These are phyloP conservation scores for Drosophila chauvacae DNA, from an alignment of 1,140 invertebrate genomes.

Conservation along the genomic window DNA sequence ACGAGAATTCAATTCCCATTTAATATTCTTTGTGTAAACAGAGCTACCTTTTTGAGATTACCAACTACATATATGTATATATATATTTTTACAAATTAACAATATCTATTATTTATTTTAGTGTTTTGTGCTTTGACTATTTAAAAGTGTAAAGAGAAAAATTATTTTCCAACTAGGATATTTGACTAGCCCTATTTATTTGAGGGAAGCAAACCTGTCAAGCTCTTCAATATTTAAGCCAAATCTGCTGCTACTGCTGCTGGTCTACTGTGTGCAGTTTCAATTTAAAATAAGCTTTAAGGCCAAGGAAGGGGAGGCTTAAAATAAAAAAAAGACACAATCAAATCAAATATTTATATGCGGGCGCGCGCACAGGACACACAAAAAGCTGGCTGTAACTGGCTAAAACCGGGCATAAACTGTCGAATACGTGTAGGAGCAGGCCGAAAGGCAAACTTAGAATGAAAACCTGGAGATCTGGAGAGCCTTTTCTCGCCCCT, in stretches of 20 bases:
- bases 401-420: slow-evolving; percentile 36
- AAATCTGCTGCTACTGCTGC: background rate
- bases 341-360: slow-evolving; percentile 81
- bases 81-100: slow-evolving; percentile 8
- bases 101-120: slow-evolving; percentile 13
- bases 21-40: slow-evolving; percentile 13
- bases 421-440: slow-evolving; percentile 25
- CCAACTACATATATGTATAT: too few species aligned
- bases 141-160: background rate
- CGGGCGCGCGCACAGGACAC: slow-evolving; percentile 53
- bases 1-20: slow-evolving; percentile 10
- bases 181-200: slow-evolving; percentile 15
- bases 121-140: background rate
- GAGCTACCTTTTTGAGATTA: slow-evolving; percentile 5
- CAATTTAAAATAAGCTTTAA: slow-evolving; percentile 47
- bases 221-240: slow-evolving; percentile 9
- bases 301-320: background rate
- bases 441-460: slow-evolving; percentile 25
- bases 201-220: background rate
- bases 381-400: slow-evolving; percentile 51
- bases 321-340: slow-evolving; percentile 54
- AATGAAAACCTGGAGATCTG: slow-evolving; percentile 1
- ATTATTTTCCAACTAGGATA: background rate
- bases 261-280: slow-evolving; percentile 35
- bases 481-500: slow-evolving; percentile 26